phyloP scores from a whole-genome alignment of 2,113 vertebrate genomes.

The Phoxinus phoxinus region DNA sequence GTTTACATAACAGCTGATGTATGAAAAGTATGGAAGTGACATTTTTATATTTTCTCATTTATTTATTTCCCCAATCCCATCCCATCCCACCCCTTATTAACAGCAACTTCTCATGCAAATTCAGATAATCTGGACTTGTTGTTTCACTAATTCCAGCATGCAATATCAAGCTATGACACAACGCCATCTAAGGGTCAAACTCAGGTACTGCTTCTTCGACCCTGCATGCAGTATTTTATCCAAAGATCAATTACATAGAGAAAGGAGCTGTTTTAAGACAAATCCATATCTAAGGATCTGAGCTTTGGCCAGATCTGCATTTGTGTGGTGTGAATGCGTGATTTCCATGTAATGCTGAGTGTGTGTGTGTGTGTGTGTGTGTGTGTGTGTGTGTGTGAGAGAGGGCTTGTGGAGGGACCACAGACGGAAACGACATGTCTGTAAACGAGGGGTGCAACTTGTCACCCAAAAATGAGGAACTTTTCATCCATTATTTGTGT shows the following conservation, averaged over 20 bases:
- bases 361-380: conserved; percentile 43
- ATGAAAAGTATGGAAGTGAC: conserved; percentile 39
- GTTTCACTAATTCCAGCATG: conserved; percentile 79
- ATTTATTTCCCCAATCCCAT: conserved; percentile 11
- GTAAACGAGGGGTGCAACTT: conserved; percentile 26
- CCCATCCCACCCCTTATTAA: conserved; percentile 38
- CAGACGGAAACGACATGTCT: conserved; percentile 4
- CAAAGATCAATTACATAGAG: conserved; percentile 60
- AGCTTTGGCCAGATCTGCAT: conserved; percentile 41
- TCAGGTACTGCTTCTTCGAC: conserved; percentile 60
- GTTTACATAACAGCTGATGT: conserved; percentile 20
- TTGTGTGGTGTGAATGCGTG: conserved; percentile 16
- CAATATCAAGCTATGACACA: conserved; percentile 80
- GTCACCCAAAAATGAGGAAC: conserved; percentile 10
- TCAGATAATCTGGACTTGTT: conserved; percentile 73
- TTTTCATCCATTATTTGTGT: background rate
- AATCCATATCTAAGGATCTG: conserved; percentile 61
- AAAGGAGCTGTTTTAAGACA: conserved; percentile 53
- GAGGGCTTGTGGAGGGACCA: background rate
- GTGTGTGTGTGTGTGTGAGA: conserved; percentile 39
- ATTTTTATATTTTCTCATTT: background rate
- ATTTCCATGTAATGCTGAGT: conserved; percentile 42
- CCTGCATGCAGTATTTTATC: conserved; percentile 78
- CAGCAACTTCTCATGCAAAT: conserved; percentile 77
- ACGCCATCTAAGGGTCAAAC: conserved; percentile 70